Base-by-base conservation (phyloP, 2,888 invertebrate genomes). In the Taenaris catops region DNA sequence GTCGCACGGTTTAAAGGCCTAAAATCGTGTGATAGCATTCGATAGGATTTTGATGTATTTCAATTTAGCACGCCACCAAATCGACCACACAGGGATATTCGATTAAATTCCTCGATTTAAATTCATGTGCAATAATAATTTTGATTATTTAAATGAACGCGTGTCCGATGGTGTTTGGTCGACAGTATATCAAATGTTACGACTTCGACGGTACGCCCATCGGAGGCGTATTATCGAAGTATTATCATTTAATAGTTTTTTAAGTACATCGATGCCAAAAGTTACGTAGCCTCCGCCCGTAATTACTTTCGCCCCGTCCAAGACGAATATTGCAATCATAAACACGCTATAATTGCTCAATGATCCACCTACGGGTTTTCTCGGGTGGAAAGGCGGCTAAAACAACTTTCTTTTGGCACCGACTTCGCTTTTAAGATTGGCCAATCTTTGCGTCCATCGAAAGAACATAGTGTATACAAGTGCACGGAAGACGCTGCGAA, bases 91-190 rank as follows among this genome's bases (percentile, higher is more conserved):
- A 60, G 75, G n/a, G 66, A 59, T 71, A 67, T 23, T 31, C 8
- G 5, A 29, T 63, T 63, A 70, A 78, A 73, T 72, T 37, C 41
- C 29, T 27, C 8, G 49, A 53, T 51, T 57, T 46, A 53, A 55
- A 50, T 20, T 8, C 9, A 17, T 25, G 3, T 16, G 4, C 20
- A 9, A 34, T 33, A 8, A 36, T 48, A 50, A 56, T 52, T 28
- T 19, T 17, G 8, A 34, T 26, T 5, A 58, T 61, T 64, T 51
- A 47, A 51, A 64, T 53, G 67, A 75, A 72, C n/a, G n/a, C 67
- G 72, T 75, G 73, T 75, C 80, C 75, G 83, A 79, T 74, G 71
- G 80, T 78, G 81, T 75, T 72, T 74, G 72, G 71, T 66, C 61
- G 55, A 48, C 59, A 41, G 55, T 54, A 59, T 67, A 17, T n/a